Percentiles rank a stretch among this genome's conserved stretches.
These are phyloP conservation scores for Myotis yumanensis DNA, from an alignment of 2,113 vertebrate genomes.

Conservation along the genomic window DNA sequence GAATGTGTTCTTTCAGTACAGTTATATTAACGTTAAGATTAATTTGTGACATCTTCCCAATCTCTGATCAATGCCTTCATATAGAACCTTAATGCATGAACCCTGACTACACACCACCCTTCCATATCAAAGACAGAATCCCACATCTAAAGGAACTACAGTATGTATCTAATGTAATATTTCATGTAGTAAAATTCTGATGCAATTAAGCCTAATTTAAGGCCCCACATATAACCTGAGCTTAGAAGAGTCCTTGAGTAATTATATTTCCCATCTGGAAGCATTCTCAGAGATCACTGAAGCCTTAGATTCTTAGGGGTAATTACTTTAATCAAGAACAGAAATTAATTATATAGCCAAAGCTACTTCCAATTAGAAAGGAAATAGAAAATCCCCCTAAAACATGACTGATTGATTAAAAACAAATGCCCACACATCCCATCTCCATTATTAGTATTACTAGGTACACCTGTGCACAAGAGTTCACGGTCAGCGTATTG, in stretches of 20 bases:
- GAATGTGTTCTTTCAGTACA: not conserved
- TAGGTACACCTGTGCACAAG: not conserved
- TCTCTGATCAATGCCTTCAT: not conserved
- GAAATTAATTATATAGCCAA: not conserved
- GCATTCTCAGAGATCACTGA: not conserved
- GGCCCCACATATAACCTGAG: not conserved
- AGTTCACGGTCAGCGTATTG: no score
- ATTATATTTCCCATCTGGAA: not conserved
- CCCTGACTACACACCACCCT: not conserved
- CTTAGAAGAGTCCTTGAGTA: not conserved
- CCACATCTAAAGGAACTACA: not conserved
- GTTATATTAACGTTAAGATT: not conserved
- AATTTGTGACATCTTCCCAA: not conserved
- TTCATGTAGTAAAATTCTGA: not conserved
- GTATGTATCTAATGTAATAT: not conserved
- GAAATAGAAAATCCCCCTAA: not conserved
- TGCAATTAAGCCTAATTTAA: not conserved
- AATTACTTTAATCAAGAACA: not conserved
- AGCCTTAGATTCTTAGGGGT: not conserved
- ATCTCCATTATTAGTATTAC: fast-evolving
- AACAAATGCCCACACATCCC: not conserved
- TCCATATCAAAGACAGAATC: not conserved
- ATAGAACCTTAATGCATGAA: not conserved
- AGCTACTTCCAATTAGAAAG: not conserved
- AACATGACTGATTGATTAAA: not conserved